These are phyloP conservation scores for Cotesia glomerata DNA, from an alignment of 1,140 invertebrate genomes.

Conservation along the genomic window DNA sequence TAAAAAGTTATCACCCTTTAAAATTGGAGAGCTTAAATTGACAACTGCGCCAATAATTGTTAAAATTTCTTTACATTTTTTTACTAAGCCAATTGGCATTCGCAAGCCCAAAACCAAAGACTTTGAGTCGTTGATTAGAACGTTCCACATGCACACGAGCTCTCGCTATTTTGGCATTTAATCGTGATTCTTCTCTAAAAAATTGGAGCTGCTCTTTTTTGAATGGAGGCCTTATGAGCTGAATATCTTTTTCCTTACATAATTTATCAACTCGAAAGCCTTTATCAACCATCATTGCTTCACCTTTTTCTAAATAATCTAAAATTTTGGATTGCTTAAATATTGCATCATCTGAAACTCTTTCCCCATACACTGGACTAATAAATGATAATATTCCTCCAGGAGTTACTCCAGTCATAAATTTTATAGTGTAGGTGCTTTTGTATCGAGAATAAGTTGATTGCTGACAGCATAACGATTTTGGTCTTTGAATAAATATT, in stretches of 20 bases:
- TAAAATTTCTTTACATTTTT: slow-evolving; percentile 11
- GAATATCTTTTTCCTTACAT: slow-evolving; percentile 26
- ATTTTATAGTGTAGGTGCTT: slow-evolving; percentile 44
- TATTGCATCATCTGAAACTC: slow-evolving; percentile 43
- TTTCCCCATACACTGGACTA: slow-evolving; percentile 41
- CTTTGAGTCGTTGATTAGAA: neutral
- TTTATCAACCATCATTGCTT: slow-evolving; percentile 33
- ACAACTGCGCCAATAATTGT: slow-evolving; percentile 13
- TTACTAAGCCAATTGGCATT: neutral
- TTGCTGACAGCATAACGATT: slow-evolving; percentile 28
- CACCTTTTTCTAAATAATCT: slow-evolving; percentile 10
- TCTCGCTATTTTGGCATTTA: neutral
- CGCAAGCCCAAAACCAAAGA: slow-evolving; percentile 8
- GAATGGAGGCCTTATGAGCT: slow-evolving; percentile 20
- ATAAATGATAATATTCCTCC: slow-evolving; percentile 45
- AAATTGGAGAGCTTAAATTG: slow-evolving; percentile 13
- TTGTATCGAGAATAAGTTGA: slow-evolving; percentile 40
- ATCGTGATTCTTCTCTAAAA: slow-evolving; percentile 32
- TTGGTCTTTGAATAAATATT: slow-evolving; percentile 29
- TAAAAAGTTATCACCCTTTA: neutral
- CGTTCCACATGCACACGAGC: neutral
- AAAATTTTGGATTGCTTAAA: slow-evolving; percentile 23
- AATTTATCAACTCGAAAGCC: slow-evolving; percentile 36
- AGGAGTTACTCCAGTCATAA: slow-evolving; percentile 45
- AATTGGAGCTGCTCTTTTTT: slow-evolving; percentile 27